Conservation (phyloP, 2,113 vertebrate genomes). For the Oplegnathus fasciatus region DNA sequence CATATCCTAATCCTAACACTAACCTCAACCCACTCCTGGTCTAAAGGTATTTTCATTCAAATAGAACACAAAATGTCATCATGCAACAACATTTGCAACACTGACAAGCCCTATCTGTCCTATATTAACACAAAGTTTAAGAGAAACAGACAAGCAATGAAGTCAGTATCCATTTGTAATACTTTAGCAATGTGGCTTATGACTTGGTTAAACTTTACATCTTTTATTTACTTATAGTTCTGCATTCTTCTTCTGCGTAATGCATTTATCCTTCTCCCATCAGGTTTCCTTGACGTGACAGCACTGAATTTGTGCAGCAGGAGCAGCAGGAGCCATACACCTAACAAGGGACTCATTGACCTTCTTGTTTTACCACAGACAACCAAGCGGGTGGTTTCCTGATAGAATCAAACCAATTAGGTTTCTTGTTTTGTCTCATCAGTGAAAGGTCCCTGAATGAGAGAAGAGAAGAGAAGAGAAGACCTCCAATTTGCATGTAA, state of each 20-base stretch:
- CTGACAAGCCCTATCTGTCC: neutral
- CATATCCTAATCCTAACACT: neutral
- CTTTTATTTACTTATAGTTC: neutral
- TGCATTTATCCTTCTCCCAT: neutral
- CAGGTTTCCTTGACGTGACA: neutral
- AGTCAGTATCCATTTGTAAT: neutral
- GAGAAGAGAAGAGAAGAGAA: neutral
- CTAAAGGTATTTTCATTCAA: neutral
- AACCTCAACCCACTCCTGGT: neutral
- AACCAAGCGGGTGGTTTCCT: neutral
- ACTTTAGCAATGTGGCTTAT: neutral
- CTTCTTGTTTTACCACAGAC: neutral
- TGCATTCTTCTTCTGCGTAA: neutral
- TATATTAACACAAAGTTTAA: neutral
- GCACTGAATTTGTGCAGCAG: neutral
- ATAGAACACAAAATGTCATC: neutral
- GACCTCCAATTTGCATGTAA: slow-evolving; percentile 13
- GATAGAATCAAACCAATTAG: slow-evolving; percentile 6
- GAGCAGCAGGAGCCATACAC: neutral
- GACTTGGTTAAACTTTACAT: neutral
- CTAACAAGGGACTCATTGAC: slow-evolving; percentile 2
- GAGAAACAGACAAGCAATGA: neutral
- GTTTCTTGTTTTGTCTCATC: neutral
- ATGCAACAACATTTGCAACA: neutral
- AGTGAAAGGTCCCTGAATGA: neutral